Percentiles rank a stretch among this genome's conserved stretches.
Conservation (phyloP, 2,797 vertebrate genomes). For the Florisuga fusca region DNA sequence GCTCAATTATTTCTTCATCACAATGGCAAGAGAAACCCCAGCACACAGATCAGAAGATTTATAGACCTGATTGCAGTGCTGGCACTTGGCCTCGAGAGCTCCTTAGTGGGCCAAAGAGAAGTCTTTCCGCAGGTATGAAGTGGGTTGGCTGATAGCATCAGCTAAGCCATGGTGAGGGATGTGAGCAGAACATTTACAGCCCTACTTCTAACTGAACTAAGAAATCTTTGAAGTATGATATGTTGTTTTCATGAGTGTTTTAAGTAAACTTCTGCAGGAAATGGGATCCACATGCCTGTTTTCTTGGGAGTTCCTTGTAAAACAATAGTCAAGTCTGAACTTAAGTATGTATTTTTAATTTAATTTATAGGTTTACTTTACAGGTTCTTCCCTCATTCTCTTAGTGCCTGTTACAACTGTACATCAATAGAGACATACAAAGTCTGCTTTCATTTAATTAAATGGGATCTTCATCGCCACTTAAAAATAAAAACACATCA, state of each 20-base stretch:
- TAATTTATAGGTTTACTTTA: constrained; percentile 17
- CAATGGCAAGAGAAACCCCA: constrained; percentile 70
- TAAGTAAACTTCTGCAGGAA: constrained; percentile 73
- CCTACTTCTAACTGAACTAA: constrained; percentile 27
- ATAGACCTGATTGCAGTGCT: constrained; percentile 25
- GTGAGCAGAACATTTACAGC: constrained; percentile 19
- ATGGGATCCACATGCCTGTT: constrained; percentile 67
- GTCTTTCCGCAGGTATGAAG: constrained; percentile 60
- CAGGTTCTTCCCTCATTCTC: constrained; percentile 5
- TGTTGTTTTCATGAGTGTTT: constrained; percentile 63
- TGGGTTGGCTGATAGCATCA: constrained; percentile 41
- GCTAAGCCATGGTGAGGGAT: constrained; percentile 42
- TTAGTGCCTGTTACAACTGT: constrained; percentile 5
- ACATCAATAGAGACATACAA: neutral
- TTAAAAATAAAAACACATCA: neutral
- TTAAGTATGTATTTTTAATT: constrained; percentile 16
- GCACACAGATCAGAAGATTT: constrained; percentile 65
- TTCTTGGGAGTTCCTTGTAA: constrained; percentile 60
- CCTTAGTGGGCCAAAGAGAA: neutral
- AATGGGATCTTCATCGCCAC: neutral
- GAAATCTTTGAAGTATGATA: constrained; percentile 61
- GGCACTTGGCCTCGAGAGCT: neutral
- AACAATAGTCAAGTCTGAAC: constrained; percentile 59
- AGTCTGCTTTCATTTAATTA: constrained; percentile 54
- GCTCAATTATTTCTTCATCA: constrained; percentile 72